A percentile compares a stretch with the other conserved stretches of the same genome.
Conservation (phyloP, 1,140 invertebrate species). For the Papilio helenus region DNA sequence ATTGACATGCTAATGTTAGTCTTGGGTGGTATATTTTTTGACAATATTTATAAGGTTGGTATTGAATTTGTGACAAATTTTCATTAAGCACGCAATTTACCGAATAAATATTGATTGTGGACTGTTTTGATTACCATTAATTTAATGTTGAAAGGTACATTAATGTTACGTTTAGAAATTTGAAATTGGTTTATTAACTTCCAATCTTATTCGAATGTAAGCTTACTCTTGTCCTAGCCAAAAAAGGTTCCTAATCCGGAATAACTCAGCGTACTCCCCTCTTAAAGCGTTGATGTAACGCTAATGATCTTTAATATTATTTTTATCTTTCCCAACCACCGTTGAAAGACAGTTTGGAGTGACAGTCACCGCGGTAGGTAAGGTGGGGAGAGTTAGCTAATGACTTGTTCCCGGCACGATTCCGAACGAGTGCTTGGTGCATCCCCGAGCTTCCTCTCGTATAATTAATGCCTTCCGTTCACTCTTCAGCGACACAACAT, state of each 20-base stretch:
- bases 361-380: slow-evolving; percentile 75
- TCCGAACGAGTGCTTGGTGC: slow-evolving; percentile 34
- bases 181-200: neutral
- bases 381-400: slow-evolving; percentile 60
- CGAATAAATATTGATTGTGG: neutral
- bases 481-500: slow-evolving; percentile 37
- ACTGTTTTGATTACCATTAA: neutral
- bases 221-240: neutral
- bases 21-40: neutral
- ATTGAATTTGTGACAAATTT: slow-evolving; percentile 9
- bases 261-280: slow-evolving; percentile 10
- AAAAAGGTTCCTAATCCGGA: neutral
- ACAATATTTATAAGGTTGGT: slow-evolving; percentile 3
- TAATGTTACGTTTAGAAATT: neutral
- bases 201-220: neutral
- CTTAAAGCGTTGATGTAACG: slow-evolving; percentile 49
- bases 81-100: neutral
- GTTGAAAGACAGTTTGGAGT: slow-evolving; percentile 68
- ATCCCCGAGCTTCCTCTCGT: slow-evolving; percentile 49
- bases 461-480: slow-evolving; percentile 51
- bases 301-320: slow-evolving; percentile 72
- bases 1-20: slow-evolving; percentile 8
- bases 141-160: neutral
- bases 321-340: slow-evolving; percentile 57
- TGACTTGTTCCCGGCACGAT: slow-evolving; percentile 54